Base-by-base conservation (phyloP, 1,140 invertebrate genomes). In the Drosophila athabasca region DNA sequence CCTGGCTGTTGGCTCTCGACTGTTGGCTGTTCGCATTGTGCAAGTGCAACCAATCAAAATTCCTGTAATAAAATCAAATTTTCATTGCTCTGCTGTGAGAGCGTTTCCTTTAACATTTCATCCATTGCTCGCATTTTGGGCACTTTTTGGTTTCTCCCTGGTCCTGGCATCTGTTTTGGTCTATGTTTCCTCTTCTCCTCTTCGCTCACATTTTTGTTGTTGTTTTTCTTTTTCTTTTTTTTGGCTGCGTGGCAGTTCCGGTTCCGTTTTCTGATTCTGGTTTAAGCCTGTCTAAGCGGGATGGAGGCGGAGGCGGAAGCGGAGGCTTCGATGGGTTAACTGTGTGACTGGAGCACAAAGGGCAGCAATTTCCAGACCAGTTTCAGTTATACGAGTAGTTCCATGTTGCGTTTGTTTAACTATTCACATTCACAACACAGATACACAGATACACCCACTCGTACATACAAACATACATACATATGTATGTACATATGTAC, bases 11-110 rank as follows among this genome's bases (percentile, higher is more conserved):
- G 44, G 2, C 45, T 8, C 0, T 19, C 17, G 17, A 19, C 31
- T 9, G 2, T 11, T 4, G 5, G 35, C 17, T 41, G 49, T 43
- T 44, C 17, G 62, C 57, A 72, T 75, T 82, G 61, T 85, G 68
- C 48, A 58, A 77, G 82, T 84, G 82, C 82, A 87, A 49, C 78
- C 83, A 87, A 87, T 87, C 82, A 87, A 87, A 87, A 87, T 87
- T 87, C 82, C 82, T 82, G 82, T 82, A 82, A 87, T 87, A 87
- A 87, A 87, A 87, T 87, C 82, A 82, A 87, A 88, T 87, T 87
- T 87, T 87, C 82, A 85, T 87, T 81, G 82, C 77, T 59, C 73
- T 81, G 76, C 24, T 39, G 35, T 39, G 11, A 7, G 64, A 65
- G 77, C 73, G 66, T 77, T 84, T 87, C 82, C 52, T 61, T 81